A percentile compares a stretch with the other conserved stretches of the same genome.
These are phyloP conservation scores for Astur gentilis DNA, from an alignment of 2,113 vertebrate genomes.

Conservation along the genomic window DNA sequence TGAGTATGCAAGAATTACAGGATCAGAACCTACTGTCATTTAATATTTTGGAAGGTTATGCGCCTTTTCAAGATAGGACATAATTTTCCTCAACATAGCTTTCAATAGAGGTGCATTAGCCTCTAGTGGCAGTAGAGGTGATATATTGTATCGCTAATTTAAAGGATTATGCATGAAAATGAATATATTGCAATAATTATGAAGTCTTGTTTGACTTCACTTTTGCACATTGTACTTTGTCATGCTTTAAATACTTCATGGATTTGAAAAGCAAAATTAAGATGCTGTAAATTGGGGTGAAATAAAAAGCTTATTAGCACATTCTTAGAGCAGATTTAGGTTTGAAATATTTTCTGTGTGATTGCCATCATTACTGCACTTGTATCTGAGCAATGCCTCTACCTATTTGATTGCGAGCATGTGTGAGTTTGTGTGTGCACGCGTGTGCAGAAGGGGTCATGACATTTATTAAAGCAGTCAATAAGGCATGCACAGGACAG, in stretches of 20 bases:
- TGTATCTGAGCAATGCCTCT: background rate
- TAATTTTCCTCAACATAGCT: slow-evolving; percentile 53
- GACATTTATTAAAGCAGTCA: slow-evolving; percentile 67
- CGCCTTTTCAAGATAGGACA: slow-evolving; percentile 34
- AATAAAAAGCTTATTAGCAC: slow-evolving; percentile 41
- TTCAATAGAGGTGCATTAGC: slow-evolving; percentile 63
- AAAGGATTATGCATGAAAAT: slow-evolving; percentile 57
- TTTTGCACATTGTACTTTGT: slow-evolving; percentile 29
- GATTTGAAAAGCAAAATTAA: slow-evolving; percentile 24
- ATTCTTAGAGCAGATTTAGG: background rate
- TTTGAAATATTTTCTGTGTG: slow-evolving; percentile 3
- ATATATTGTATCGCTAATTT: slow-evolving; percentile 52
- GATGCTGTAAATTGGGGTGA: background rate
- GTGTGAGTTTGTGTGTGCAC: background rate
- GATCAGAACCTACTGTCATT: background rate
- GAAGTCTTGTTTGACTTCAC: slow-evolving; percentile 65
- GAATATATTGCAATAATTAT: slow-evolving; percentile 65
- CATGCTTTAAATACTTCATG: slow-evolving; percentile 5
- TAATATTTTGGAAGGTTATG: slow-evolving; percentile 59
- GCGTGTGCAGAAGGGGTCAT: slow-evolving; percentile 1
- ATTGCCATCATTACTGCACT: slow-evolving; percentile 42
- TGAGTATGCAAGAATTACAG: slow-evolving; percentile 48
- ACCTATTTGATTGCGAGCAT: slow-evolving; percentile 1
- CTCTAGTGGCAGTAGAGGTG: slow-evolving; percentile 52
- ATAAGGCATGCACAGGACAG: slow-evolving; percentile 47